These are phyloP conservation scores for Thalassarche chlororhynchos DNA, from an alignment of 2,113 vertebrate species.

Conservation along the genomic window DNA sequence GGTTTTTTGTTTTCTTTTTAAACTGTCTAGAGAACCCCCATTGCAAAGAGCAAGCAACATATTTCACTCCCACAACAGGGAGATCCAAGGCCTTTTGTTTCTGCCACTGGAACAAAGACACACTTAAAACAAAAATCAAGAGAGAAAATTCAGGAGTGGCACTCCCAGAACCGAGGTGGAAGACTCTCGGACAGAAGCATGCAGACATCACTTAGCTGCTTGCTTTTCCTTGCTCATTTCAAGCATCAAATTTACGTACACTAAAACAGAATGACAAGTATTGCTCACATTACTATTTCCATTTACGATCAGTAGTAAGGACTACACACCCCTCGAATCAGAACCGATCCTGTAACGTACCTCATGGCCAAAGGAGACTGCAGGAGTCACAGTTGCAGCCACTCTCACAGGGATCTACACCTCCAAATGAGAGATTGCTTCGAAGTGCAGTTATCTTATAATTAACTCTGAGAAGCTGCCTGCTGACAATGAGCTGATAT, in stretches of 20 bases:
- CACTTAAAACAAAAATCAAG: neutral
- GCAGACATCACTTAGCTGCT: neutral
- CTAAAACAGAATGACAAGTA: neutral
- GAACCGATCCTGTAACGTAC: neutral
- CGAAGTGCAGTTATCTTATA: neutral
- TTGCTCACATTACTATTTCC: neutral
- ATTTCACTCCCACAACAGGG: neutral
- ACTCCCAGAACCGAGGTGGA: neutral
- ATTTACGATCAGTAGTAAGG: neutral
- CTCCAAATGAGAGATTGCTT: neutral
- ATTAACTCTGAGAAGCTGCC: neutral
- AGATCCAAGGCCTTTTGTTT: neutral
- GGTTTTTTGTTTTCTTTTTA: neutral
- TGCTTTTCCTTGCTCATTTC: neutral
- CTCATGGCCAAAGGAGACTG: neutral
- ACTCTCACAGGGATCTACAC: neutral
- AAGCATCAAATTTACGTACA: neutral
- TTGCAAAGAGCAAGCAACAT: neutral
- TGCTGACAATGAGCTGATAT: neutral
- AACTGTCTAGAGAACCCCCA: neutral
- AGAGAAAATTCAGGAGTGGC: neutral
- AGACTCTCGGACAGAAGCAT: fast-evolving
- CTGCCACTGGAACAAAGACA: neutral
- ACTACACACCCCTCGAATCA: neutral
- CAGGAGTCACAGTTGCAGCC: neutral